A percentile compares a stretch with the other conserved stretches of the same genome.
Evolutionary conservation across 2,797 vertebrate genomes (phyloP).

Genomic region (Sebastes oblongus): DNA sequence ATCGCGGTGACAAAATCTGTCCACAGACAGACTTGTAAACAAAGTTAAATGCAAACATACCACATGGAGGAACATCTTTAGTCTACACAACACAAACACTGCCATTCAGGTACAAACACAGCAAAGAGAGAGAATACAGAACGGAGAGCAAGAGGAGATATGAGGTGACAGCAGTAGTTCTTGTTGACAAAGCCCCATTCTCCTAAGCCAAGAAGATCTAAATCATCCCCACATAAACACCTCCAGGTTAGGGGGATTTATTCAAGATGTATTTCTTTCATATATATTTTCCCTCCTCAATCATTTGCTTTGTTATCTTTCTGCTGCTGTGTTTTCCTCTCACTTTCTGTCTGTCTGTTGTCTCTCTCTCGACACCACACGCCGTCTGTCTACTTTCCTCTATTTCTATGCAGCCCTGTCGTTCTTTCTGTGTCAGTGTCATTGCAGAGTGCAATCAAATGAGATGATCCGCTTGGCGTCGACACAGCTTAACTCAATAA

Average conservation of each 20-base stretch:
- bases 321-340: constrained; percentile 12
- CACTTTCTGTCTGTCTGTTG: not conserved
- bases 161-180: constrained; percentile 36
- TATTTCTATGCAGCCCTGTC: not conserved
- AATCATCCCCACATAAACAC: constrained; percentile 56
- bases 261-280: constrained; percentile 40
- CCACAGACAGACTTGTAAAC: not conserved
- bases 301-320: constrained; percentile 33
- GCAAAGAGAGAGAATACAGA: constrained; percentile 8
- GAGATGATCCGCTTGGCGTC: constrained; percentile 17
- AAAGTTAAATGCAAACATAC: not conserved
- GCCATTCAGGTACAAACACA: not conserved
- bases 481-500: constrained; percentile 18
- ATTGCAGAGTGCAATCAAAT: constrained; percentile 27
- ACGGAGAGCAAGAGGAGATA: constrained; percentile 24
- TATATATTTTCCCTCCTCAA: constrained; percentile 16
- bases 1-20: not conserved
- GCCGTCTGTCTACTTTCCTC: not conserved
- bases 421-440: constrained; percentile 11
- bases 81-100: not conserved
- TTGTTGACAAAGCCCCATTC: constrained; percentile 57
- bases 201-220: constrained; percentile 45
- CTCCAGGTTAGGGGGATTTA: constrained; percentile 50
- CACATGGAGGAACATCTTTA: not conserved
- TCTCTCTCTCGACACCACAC: constrained; percentile 12